phyloP scores from a whole-genome alignment of 1,140 invertebrate species.

The Caenorhabditis latens region DNA sequence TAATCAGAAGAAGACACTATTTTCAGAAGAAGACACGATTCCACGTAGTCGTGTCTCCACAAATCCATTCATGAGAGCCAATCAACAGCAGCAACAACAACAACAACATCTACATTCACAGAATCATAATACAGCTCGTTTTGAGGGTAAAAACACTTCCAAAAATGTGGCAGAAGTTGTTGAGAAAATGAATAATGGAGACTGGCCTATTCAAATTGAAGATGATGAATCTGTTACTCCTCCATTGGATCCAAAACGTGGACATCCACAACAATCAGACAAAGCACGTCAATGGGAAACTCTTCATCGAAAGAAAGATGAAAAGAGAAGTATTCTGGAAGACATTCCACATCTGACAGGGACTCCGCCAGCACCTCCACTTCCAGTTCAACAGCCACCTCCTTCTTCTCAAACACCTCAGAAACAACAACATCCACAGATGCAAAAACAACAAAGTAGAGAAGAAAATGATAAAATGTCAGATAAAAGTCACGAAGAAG shows the following conservation, averaged over 20 bases:
- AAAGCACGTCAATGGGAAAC: conserved; percentile 44
- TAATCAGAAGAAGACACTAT: conserved; percentile 37
- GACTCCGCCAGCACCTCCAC: conserved; percentile 10
- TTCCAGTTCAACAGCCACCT: conserved; percentile 10
- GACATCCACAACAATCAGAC: neutral
- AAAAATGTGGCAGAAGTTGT: conserved; percentile 52
- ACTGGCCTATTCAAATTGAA: conserved; percentile 47
- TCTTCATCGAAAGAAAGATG: conserved; percentile 40
- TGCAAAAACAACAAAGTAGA: conserved; percentile 21
- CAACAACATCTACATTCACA: conserved; percentile 4
- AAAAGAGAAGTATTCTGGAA: conserved; percentile 49
- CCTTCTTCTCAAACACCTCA: conserved; percentile 4
- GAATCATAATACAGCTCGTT: neutral
- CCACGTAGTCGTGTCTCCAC: conserved; percentile 31
- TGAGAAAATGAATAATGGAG: conserved; percentile 47
- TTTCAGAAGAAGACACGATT: conserved; percentile 40
- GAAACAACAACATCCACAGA: conserved; percentile 17
- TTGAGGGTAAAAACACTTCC: conserved; percentile 9
- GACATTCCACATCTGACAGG: conserved; percentile 11
- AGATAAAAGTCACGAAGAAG: conserved; percentile 15
- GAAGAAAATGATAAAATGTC: conserved; percentile 20
- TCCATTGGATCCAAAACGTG: neutral
- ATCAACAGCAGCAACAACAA: conserved; percentile 39
- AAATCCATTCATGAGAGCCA: conserved; percentile 44
- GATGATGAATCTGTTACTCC: neutral